phyloP scores from a whole-genome alignment of 2,888 invertebrate genomes.

The Pyrrhia umbra region DNA sequence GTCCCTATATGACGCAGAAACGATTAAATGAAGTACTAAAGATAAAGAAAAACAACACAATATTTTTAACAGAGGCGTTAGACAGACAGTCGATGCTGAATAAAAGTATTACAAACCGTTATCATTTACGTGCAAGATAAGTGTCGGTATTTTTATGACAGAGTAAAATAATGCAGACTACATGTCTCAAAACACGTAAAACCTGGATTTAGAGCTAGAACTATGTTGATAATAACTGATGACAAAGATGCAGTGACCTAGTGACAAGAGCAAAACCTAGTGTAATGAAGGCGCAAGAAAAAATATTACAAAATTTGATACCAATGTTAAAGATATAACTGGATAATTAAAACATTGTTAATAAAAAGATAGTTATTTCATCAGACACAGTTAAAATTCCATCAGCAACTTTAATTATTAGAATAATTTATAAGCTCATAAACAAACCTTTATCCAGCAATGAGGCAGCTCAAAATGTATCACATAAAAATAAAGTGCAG shows the following conservation, averaged over 20 bases:
- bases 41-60: neutral
- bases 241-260: slow-evolving; percentile 4
- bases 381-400: neutral
- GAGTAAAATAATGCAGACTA: slow-evolving; percentile 30
- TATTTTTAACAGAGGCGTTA: slow-evolving; percentile 4
- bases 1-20: neutral
- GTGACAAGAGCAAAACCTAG: slow-evolving; percentile 1
- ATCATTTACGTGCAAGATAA: slow-evolving; percentile 46
- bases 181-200: slow-evolving; percentile 49
- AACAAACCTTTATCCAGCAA: slow-evolving; percentile 1
- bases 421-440: neutral
- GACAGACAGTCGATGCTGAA: slow-evolving; percentile 16
- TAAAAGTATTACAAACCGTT: slow-evolving; percentile 28
- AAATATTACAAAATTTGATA: too few species aligned
- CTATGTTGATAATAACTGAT: neutral
- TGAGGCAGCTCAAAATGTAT: slow-evolving; percentile 18
- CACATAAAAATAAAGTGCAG: neutral
- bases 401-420: neutral
- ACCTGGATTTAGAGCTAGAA: slow-evolving; percentile 15
- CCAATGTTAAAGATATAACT: too few species aligned
- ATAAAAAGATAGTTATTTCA: neutral
- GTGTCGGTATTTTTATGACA: slow-evolving; percentile 13
- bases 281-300: too few species aligned
- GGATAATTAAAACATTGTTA: too few species aligned
- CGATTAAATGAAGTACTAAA: slow-evolving; percentile 5